These are phyloP conservation scores for Gouania willdenowi DNA, from an alignment of 2,797 vertebrate species.

Conservation along the genomic window DNA sequence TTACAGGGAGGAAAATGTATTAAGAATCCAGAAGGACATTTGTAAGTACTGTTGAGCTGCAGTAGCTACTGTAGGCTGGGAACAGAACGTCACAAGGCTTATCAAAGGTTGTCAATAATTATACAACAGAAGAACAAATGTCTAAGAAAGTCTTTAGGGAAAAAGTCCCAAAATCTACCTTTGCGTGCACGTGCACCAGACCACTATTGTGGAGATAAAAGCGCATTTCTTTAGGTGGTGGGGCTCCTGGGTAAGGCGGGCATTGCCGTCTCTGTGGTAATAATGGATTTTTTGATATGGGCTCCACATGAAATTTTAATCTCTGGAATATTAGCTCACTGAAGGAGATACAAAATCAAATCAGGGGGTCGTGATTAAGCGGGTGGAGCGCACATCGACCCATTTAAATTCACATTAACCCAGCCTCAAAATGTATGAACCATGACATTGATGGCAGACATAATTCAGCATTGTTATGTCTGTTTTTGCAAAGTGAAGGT, in stretches of 20 bases:
- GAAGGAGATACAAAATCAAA: constrained; percentile 74
- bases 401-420: constrained; percentile 78
- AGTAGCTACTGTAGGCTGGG: constrained; percentile 23
- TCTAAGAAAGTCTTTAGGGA: constrained; percentile 20
- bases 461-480: constrained; percentile 60
- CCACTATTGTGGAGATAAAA: constrained; percentile 25
- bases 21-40: constrained; percentile 52
- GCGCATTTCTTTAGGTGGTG: constrained; percentile 28
- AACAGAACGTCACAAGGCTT: constrained; percentile 40
- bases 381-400: constrained; percentile 68
- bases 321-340: constrained; percentile 75
- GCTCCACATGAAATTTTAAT: constrained; percentile 78
- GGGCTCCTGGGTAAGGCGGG: constrained; percentile 27
- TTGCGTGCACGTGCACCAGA: constrained; percentile 11
- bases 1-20: constrained; percentile 62
- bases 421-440: constrained; percentile 73
- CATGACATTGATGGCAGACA: constrained; percentile 61
- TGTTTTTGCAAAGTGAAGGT: constrained; percentile 60
- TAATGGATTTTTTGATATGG: constrained; percentile 77
- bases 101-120: constrained; percentile 38
- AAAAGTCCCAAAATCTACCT: constrained; percentile 3
- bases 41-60: constrained; percentile 34
- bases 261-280: constrained; percentile 65
- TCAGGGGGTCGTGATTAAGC: constrained; percentile 75
- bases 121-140: constrained; percentile 29